phyloP scores from a whole-genome alignment of 2,113 vertebrate genomes.

The Tapirus terrestris region DNA sequence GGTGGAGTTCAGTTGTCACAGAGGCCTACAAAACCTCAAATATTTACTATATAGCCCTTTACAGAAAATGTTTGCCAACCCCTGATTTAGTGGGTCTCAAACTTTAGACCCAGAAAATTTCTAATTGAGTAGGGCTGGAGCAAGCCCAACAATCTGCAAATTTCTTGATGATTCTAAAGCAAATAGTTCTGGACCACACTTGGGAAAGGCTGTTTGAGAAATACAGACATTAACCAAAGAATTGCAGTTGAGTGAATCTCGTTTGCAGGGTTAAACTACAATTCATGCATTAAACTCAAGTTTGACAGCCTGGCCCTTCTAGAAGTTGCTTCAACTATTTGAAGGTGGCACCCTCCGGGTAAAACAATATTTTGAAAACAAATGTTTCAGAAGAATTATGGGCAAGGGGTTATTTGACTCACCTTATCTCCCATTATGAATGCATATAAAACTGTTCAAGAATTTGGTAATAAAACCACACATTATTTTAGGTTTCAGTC shows the following conservation, averaged over 20 bases:
- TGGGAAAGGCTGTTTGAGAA: background rate
- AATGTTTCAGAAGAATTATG: slow-evolving; percentile 71
- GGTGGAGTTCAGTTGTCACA: background rate
- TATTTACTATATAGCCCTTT: background rate
- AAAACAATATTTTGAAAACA: slow-evolving; percentile 77
- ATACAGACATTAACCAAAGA: background rate
- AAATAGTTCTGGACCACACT: background rate
- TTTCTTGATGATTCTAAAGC: background rate
- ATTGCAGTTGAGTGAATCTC: background rate
- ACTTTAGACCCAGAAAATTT: background rate
- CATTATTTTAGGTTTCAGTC: slow-evolving; percentile 7
- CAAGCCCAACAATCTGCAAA: background rate
- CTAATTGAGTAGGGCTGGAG: background rate
- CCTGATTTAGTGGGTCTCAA: background rate
- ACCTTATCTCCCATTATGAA: slow-evolving; percentile 67
- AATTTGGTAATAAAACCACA: slow-evolving; percentile 60
- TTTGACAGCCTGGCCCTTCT: background rate
- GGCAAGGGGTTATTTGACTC: slow-evolving; percentile 51
- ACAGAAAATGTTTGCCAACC: background rate
- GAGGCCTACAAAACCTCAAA: background rate
- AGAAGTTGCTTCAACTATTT: slow-evolving; percentile 30
- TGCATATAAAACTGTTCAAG: slow-evolving; percentile 56
- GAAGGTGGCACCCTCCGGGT: slow-evolving; percentile 68
- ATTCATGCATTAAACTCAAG: background rate
- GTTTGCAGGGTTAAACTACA: background rate